Evolutionary conservation across 2,888 invertebrate species (phyloP).

Genomic region (Nineta flava): DNA sequence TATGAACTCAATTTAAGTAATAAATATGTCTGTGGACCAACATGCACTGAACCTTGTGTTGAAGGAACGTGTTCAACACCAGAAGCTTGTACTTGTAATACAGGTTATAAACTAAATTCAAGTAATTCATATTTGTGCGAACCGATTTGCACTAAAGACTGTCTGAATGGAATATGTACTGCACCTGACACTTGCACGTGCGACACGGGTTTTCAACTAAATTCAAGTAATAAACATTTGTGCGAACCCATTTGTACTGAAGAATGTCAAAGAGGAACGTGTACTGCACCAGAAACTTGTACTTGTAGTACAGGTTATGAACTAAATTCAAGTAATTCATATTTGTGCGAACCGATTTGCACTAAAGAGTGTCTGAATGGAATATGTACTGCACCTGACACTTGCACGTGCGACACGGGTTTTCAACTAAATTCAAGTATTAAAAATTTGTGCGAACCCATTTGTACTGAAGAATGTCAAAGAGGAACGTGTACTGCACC

Average conservation of each 20-base stretch:
- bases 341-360: constrained; percentile 20
- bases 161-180: constrained; percentile 14
- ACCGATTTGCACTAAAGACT: constrained; percentile 18
- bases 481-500: constrained; percentile 53
- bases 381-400: constrained; percentile 14
- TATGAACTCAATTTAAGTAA: constrained; percentile 35
- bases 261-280: constrained; percentile 35
- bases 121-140: constrained; percentile 15
- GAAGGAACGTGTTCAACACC: constrained; percentile 44
- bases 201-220: constrained; percentile 52
- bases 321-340: constrained; percentile 30
- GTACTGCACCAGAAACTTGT: constrained; percentile 38
- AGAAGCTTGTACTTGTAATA: constrained; percentile 45
- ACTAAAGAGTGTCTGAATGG: constrained; percentile 15
- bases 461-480: constrained; percentile 47
- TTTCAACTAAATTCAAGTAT: constrained; percentile 43
- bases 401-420: constrained; percentile 45
- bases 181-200: constrained; percentile 26
- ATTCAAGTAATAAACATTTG: constrained; percentile 41
- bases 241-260: constrained; percentile 39
- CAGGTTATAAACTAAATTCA: constrained; percentile 1
- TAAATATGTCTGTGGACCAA: constrained; percentile 39
- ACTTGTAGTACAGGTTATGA: constrained; percentile 48
- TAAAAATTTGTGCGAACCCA: constrained; percentile 37
- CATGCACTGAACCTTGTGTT: constrained; percentile 51